Percentiles rank a stretch among this genome's conserved stretches.
Conservation (phyloP, 2,113 vertebrate genomes). For the Hiodon tergisus region DNA sequence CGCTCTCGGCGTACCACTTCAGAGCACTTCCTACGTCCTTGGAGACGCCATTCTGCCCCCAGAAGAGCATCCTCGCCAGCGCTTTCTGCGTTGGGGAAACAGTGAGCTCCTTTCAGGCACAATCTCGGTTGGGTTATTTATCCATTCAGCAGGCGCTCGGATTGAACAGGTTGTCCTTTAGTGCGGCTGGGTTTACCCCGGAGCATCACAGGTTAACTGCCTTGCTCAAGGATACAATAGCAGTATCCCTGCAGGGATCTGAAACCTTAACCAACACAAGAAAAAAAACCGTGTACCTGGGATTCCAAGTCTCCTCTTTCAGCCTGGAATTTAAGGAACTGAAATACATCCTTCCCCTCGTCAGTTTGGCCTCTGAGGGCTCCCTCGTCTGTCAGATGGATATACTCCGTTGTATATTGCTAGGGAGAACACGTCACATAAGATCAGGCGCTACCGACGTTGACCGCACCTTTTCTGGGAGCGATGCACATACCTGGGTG, state of each 20-base stretch:
- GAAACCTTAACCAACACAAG: too few relatives aligned
- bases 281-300: slow-evolving; percentile 61
- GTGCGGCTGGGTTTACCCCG: too few relatives aligned
- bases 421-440: slow-evolving; percentile 23
- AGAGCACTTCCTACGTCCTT: slow-evolving; percentile 72
- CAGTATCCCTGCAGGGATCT: neutral
- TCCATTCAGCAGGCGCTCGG: too few relatives aligned
- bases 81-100: slow-evolving; percentile 63
- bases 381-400: slow-evolving; percentile 71
- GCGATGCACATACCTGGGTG: slow-evolving; percentile 59
- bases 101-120: neutral
- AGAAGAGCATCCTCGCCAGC: slow-evolving; percentile 78
- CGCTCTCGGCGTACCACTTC: slow-evolving; percentile 80
- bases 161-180: too few relatives aligned
- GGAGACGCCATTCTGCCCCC: slow-evolving; percentile 77
- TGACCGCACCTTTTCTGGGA: neutral
- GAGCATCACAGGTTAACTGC: too few relatives aligned
- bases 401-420: slow-evolving; percentile 71
- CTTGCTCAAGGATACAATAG: too few relatives aligned
- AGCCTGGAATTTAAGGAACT: slow-evolving; percentile 79
- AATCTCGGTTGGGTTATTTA: too few relatives aligned
- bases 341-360: slow-evolving; percentile 69
- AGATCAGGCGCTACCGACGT: too few relatives aligned
- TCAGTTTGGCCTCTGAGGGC: slow-evolving; percentile 66
- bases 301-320: slow-evolving; percentile 72